Base-by-base conservation (phyloP, 2,888 invertebrate genomes). In the Diarsia brunnea region DNA sequence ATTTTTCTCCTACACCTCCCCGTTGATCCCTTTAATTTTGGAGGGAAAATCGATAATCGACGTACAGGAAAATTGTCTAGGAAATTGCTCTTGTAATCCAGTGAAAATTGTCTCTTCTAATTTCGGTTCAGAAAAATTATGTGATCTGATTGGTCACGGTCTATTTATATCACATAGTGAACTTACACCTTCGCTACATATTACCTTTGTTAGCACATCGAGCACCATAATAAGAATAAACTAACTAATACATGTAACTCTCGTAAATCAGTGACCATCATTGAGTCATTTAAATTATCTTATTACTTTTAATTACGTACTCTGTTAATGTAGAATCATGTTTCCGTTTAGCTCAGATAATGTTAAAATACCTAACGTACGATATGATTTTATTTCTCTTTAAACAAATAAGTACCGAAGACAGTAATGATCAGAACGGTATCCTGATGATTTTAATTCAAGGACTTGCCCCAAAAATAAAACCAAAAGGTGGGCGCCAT, bases 11-110 rank as follows among this genome's bases (percentile, higher is more conserved):
- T 24, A 47, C 4, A 38, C 38, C 55, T 75, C 49, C 47, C 72
- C 67, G 60, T 31, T 69, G 51, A 61, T 77, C 72, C 68, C 78
- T 84, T 73, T 74, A 69, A 45, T 91, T 93, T 93, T 92, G 92
- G 93, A 91, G 94, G 94, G 94, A 94, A 93, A 90, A 88, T 84
- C 78, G 60, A 84, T 81, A 75, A 66, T 21, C n/a, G 14, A 51
- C 16, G 4, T 53, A 43, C 58, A 74, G 73, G 64, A 75, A 74
- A 78, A 47, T 0, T 31, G 21, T 19, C 19, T 16, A 43, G 10
- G 19, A 69, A 55, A 64, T 38, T 27, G 10, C 8, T 47, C 24
- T 24, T 43, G 53, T 68, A 58, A 51, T 68, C 24, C 0, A 10
- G 60, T 53, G 51, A 49, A 45, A 11, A 55, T 47, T 31, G 55